These are phyloP conservation scores for Cheilinus undulatus DNA, from an alignment of 2,113 vertebrate species.

Conservation along the genomic window DNA sequence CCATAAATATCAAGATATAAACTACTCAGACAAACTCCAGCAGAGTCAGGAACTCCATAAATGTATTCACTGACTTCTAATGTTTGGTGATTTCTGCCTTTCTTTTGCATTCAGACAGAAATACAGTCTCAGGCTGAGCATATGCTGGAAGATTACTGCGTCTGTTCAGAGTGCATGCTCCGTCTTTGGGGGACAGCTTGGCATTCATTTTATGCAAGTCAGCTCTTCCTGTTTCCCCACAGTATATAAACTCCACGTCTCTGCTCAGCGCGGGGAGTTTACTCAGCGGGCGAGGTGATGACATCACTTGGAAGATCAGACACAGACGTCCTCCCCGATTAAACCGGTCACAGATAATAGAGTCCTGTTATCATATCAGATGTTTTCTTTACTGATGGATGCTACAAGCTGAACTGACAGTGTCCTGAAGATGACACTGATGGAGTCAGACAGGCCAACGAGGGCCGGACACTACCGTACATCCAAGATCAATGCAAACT, in stretches of 20 bases:
- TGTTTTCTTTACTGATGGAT: slow-evolving; percentile 12
- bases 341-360: slow-evolving; percentile 26
- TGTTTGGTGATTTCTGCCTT: slow-evolving; percentile 34
- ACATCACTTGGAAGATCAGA: slow-evolving; percentile 49
- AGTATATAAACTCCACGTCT: slow-evolving; percentile 26
- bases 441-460: slow-evolving; percentile 17
- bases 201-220: slow-evolving; percentile 54
- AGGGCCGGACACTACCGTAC: slow-evolving; percentile 14
- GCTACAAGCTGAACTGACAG: neutral
- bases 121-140: slow-evolving; percentile 25
- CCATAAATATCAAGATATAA: slow-evolving; percentile 25
- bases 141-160: slow-evolving; percentile 24
- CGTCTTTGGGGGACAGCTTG: slow-evolving; percentile 52
- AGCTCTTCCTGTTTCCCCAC: slow-evolving; percentile 51
- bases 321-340: slow-evolving; percentile 11
- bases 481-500: slow-evolving; percentile 6
- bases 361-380: slow-evolving; percentile 30
- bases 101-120: slow-evolving; percentile 20
- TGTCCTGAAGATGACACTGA: slow-evolving; percentile 3
- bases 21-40: slow-evolving; percentile 7
- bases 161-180: slow-evolving; percentile 27
- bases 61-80: slow-evolving; percentile 23
- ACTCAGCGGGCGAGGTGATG: slow-evolving; percentile 37
- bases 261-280: neutral
- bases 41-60: slow-evolving; percentile 23